phyloP scores from a whole-genome alignment of 2,797 vertebrate species.

The Dallia pectoralis region DNA sequence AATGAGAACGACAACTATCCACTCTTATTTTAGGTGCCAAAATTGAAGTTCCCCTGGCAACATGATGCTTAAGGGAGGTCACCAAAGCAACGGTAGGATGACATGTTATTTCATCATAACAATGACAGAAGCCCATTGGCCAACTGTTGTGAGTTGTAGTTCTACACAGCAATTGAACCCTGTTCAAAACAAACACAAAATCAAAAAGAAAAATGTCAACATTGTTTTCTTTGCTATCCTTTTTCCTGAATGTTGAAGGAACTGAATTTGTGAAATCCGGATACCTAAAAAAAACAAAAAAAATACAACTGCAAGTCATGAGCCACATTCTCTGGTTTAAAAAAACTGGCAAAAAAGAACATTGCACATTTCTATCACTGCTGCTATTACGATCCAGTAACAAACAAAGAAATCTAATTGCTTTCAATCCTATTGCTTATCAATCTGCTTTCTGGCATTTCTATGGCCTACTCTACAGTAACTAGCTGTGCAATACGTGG shows the following conservation, averaged over 20 bases:
- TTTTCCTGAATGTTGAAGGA: conserved; percentile 15
- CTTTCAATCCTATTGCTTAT: conserved; percentile 40
- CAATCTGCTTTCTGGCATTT: conserved; percentile 37
- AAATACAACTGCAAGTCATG: conserved; percentile 29
- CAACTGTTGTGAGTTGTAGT: neutral
- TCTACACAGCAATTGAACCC: neutral
- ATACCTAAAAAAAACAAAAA: conserved; percentile 25
- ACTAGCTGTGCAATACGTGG: conserved; percentile 16
- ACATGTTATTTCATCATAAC: conserved; percentile 5
- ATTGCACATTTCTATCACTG: conserved; percentile 39
- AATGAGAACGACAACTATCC: neutral
- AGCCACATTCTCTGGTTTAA: conserved; percentile 23
- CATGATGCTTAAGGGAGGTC: neutral
- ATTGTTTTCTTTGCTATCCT: conserved; percentile 20
- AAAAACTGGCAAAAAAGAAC: conserved; percentile 47
- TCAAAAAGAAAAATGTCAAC: too few species aligned
- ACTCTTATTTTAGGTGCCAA: conserved; percentile 4
- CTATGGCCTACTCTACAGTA: conserved; percentile 48
- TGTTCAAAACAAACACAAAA: conserved; percentile 43
- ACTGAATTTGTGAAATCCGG: conserved; percentile 18
- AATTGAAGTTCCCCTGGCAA: conserved; percentile 15
- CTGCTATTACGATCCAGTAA: conserved; percentile 31
- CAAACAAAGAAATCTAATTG: conserved; percentile 43
- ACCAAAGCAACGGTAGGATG: neutral
- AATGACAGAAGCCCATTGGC: conserved; percentile 1